Evolutionary conservation across 2,888 invertebrate species (phyloP).

Genomic region (Saturnia pavonia): DNA sequence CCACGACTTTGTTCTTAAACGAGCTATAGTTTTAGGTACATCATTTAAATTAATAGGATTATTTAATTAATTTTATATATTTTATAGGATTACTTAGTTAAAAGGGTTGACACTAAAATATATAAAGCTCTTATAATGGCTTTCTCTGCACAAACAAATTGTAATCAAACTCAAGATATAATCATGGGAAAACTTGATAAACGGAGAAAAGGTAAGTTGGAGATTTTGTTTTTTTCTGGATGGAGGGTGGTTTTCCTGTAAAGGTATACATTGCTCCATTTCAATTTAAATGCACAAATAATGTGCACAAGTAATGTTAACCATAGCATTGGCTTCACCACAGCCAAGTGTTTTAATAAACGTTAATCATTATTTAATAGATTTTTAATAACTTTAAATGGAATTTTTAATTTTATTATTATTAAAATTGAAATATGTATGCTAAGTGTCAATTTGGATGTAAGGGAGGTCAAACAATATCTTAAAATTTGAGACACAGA

Average conservation of each 20-base stretch:
- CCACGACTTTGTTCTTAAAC: not conserved
- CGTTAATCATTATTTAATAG: too few species aligned
- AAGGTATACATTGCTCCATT: not conserved
- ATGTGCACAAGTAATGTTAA: too few species aligned
- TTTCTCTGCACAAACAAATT: conserved; percentile 96
- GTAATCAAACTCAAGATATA: conserved; percentile 96
- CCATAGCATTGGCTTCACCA: too few species aligned
- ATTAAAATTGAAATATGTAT: too few species aligned
- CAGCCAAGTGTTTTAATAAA: too few species aligned
- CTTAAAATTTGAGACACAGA: too few species aligned
- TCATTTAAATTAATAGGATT: not conserved
- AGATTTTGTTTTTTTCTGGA: not conserved
- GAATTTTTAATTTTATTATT: too few species aligned
- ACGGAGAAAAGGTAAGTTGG: conserved; percentile 87
- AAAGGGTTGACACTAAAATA: conserved; percentile 87
- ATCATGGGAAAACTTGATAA: conserved; percentile 97
- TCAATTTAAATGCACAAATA: too few species aligned
- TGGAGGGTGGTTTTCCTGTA: not conserved
- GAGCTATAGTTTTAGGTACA: not conserved
- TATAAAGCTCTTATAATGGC: conserved; percentile 94
- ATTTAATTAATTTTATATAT: not conserved
- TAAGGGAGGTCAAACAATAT: too few species aligned
- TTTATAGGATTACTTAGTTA: conserved; percentile 88
- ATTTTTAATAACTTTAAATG: too few species aligned
- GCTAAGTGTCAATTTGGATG: too few species aligned